Base-by-base conservation (phyloP, 1,140 invertebrate species). In the Zaprionus gabonicus region DNA sequence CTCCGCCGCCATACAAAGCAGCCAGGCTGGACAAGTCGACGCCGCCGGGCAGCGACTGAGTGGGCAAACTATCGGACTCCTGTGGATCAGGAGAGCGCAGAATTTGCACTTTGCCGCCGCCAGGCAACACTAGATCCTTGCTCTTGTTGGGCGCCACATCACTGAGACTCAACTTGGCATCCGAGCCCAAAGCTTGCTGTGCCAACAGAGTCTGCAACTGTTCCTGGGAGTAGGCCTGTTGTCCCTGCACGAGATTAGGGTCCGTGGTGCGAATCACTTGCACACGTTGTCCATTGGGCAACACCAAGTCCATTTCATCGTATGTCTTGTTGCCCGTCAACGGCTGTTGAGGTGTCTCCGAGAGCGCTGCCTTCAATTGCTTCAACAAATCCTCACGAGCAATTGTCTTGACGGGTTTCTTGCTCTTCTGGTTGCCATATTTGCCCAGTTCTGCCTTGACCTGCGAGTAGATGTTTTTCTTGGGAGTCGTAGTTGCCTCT, bases 201-300 rank as follows among this genome's bases (percentile, higher is more conserved):
- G 88, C 91, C 36, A 92, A 72, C 49, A 92, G 44, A 0, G 77
- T 73, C 58, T 92, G 88, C 34, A 92, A 63, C 46, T 92, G 91
- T 58, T 92, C 91, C 49, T 92, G 91, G 3, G 91, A 91, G 25
- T 90, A 90, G 5, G 91, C 78, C 65, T 92, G 91, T 34, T 92
- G 91, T 13, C 91, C 91, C 64, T 92, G 81, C 6, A 95, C 94
- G 31, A 95, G 91, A 82, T 95, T 95, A 6, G 95, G 95, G 91
- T 95, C 95, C 2, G 93, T 94, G 38, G 95, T 95, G 88, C 94
- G 93, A 62, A 97, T 96, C 0, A 97, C 94, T 92, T 96, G 96
- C 34, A 96, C 94, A 80, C 95, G 96, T 91, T 96, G 96, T 10
- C 96, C 96, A 82, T 96, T 96, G 1, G 95, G 94, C 31, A 96